Percentiles rank a stretch among this genome's conserved stretches.
Conservation (phyloP, 2,888 invertebrate genomes). For the Epiblema foenella region DNA sequence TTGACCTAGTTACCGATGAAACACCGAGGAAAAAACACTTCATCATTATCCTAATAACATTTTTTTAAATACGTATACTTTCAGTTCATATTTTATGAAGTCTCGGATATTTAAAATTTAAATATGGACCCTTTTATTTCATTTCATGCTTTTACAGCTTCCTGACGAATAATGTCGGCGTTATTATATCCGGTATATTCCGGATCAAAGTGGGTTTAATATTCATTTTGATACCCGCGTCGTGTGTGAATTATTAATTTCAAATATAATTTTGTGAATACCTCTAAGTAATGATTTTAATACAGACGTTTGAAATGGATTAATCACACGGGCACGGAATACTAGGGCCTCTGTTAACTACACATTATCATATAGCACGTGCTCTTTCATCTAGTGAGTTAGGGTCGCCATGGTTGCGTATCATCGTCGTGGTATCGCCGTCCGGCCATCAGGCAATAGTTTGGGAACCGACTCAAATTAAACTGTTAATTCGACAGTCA, state of each 20-base stretch:
- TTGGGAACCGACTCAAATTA: no score
- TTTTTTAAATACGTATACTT: neutral
- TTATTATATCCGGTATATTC: constrained; percentile 35
- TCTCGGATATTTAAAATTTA: constrained; percentile 39
- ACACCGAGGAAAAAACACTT: no score
- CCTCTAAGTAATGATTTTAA: neutral
- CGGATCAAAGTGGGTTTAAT: constrained; percentile 40
- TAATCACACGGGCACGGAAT: no score
- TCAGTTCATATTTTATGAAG: constrained; percentile 26
- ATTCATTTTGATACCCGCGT: constrained; percentile 36
- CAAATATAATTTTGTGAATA: constrained; percentile 16
- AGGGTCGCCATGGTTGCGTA: no score
- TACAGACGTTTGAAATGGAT: neutral
- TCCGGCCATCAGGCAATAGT: no score
- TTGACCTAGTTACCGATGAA: no score
- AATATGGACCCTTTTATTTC: constrained; percentile 42
- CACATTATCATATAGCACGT: no score
- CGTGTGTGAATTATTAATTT: constrained; percentile 11
- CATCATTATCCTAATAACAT: no score
- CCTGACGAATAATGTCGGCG: constrained; percentile 37
- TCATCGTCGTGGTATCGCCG: no score
- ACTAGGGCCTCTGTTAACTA: no score
- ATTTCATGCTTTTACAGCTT: constrained; percentile 40
- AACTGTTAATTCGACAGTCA: neutral
- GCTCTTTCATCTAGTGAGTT: no score